phyloP scores from a whole-genome alignment of 2,113 vertebrate genomes.

The Psettodes erumei region DNA sequence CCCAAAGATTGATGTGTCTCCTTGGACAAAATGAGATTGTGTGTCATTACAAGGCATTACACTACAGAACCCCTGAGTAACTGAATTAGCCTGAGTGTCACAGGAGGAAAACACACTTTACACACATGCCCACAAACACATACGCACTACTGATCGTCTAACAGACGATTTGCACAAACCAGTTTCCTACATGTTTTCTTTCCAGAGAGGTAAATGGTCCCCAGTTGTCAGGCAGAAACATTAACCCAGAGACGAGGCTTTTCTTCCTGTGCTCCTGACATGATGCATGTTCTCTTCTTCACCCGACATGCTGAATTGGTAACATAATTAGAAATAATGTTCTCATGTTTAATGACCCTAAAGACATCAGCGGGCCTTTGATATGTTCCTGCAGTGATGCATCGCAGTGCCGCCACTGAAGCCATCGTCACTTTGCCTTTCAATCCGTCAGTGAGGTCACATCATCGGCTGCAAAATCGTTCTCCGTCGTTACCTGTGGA shows the following conservation, averaged over 20 bases:
- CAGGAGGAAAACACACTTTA: slow-evolving; percentile 44
- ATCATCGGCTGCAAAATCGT: background rate
- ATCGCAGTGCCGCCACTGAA: background rate
- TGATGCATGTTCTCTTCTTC: background rate
- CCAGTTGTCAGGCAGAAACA: slow-evolving; percentile 10
- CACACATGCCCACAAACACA: slow-evolving; percentile 10
- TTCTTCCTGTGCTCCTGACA: background rate
- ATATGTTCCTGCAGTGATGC: background rate
- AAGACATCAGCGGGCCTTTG: background rate
- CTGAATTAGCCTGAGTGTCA: slow-evolving; percentile 71
- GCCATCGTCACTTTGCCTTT: background rate
- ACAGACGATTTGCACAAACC: slow-evolving; percentile 40
- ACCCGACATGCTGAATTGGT: background rate
- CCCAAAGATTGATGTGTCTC: slow-evolving; percentile 80
- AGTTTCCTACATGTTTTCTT: slow-evolving; percentile 17
- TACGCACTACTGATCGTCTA: slow-evolving; percentile 24
- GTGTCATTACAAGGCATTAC: slow-evolving; percentile 78
- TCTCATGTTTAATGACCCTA: background rate
- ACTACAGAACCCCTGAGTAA: slow-evolving; percentile 75
- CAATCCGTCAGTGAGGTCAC: background rate
- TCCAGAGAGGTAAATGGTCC: slow-evolving; percentile 27
- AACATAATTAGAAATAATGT: background rate
- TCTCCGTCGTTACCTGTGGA: background rate
- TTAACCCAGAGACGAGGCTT: background rate
- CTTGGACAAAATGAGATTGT: slow-evolving; percentile 78